Evolutionary conservation across 2,888 invertebrate species (phyloP), one percentile per base, ranked within the genome.

Genomic region (Epirrita christyi): DNA sequence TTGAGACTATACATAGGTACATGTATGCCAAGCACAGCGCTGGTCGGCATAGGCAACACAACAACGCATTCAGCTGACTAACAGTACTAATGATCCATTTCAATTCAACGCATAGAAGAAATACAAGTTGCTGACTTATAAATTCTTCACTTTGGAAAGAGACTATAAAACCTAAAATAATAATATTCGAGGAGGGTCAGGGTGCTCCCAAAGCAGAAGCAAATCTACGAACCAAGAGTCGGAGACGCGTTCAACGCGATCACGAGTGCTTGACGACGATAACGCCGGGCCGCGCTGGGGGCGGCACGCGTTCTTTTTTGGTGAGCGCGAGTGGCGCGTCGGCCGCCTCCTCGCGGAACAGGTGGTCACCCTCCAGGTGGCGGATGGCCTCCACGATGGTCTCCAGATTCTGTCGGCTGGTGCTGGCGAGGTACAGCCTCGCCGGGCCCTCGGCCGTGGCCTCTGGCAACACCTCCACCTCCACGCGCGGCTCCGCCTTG

Each of bases 321-420:
- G 93, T 94, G 62, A 95, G 87, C 32, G 95, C 94, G 29, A 95
- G 86, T 10, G 95, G 94, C 48, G 85, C 85, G 49, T 94, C 94
- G 8, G 88, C 78, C 68, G 94, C 92, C 72, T 94, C 95, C 74
- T 97, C 97, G 65, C 95, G 94, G 88, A 98, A 98, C 80, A 98
- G 92, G 84, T 98, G 97, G 83, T 98, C 98, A 38, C 99, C 99
- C 84, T 99, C 99, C 68, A 99, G 92, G 83, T 99, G 99, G 37
- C 98, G 95, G 77, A 99, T 99, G 54, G 99, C 99, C 86, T 99
- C 99, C 37, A 99, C 98, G 69, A 99, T 99, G 10, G 99, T 99
- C 88, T 99, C 98, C 73, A 99, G 93, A 86, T 98, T 99, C 85
- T 98, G 98, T 53, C 98, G 95, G 63, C 98, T 97, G 49, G 96